phyloP scores from a whole-genome alignment of 1,140 invertebrate genomes.

The Cydia fagiglandana region DNA sequence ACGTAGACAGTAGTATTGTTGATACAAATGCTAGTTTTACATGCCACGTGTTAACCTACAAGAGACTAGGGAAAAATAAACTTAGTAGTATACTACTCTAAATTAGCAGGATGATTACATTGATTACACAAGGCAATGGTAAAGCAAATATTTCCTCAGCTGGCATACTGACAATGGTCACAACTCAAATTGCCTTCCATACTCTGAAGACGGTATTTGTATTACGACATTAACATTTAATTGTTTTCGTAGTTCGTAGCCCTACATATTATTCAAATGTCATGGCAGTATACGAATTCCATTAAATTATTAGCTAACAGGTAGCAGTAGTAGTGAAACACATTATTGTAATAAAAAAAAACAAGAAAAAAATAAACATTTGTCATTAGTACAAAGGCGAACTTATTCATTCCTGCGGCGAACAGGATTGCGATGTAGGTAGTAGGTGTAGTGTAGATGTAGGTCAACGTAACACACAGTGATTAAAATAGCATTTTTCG shows the following conservation, averaged over 20 bases:
- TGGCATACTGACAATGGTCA: background rate
- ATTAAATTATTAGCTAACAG: slow-evolving; percentile 34
- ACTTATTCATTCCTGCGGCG: no score
- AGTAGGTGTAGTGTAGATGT: no score
- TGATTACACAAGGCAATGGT: slow-evolving; percentile 12
- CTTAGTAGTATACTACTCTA: slow-evolving; percentile 7
- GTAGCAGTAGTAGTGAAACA: background rate
- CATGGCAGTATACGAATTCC: background rate
- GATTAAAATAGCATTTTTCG: no score
- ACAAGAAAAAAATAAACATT: no score
- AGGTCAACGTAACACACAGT: no score
- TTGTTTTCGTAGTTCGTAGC: slow-evolving; percentile 1
- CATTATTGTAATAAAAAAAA: no score
- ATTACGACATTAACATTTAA: slow-evolving; percentile 24
- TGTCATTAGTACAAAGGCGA: no score
- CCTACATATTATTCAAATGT: background rate
- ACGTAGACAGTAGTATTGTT: background rate
- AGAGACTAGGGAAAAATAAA: background rate
- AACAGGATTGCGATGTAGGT: no score
- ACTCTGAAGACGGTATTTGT: slow-evolving; percentile 16
- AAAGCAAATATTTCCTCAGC: slow-evolving; percentile 16
- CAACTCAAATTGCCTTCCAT: slow-evolving; percentile 8
- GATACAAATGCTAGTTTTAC: background rate
- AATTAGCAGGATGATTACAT: slow-evolving; percentile 9
- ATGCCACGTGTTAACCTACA: slow-evolving; percentile 12